Evolutionary conservation across 2,113 vertebrate species (phyloP), one percentile per base, ranked within the genome.

Genomic region (Microtus pennsylvanicus): DNA sequence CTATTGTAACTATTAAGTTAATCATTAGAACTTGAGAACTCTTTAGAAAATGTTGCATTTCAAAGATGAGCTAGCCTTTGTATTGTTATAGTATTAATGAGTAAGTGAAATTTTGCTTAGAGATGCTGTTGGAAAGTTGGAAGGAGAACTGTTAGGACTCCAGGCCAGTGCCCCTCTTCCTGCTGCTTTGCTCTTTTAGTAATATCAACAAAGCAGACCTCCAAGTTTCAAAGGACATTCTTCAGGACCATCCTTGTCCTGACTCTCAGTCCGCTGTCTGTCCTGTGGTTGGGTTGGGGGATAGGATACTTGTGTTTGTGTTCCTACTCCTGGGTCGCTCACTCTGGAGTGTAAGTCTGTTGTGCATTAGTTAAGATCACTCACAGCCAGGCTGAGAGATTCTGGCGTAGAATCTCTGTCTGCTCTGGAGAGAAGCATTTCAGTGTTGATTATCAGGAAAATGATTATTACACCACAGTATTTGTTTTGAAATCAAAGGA

Each of bases 401-500:
- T 83, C n/a, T 45, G 1, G 45, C 7, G 1, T 85, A 6, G 10
- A 63, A 55, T 85, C 28, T 83, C 28, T 94, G 91, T 83, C 24
- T 94, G 93, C 38, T 26, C 22, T 50, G 58, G 75, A 90, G 94
- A 78, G 83, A 89, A 90, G 4, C 17, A 16, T 87, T 87, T 63
- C 35, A 38, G 13, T 47, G 0, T 94, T 90, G 78, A 17, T 22
- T 24, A 69, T 22, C 61, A 17, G 17, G 65, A 63, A 16, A 21
- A 78, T 67, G 26, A 42, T 93, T 74, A 38, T 86, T 78, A 82
- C 13, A 89, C 61, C 58, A 67, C 38, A 86, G 13, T 92, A 89
- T 93, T 93, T 86, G 58, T 70, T 13, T 89, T 96, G 82, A 92
- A 67, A 78, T 90, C n/a, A 74, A 70, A 12, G 52, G 9, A 77